A percentile compares a stretch with the other conserved stretches of the same genome.
Evolutionary conservation across 2,888 invertebrate species (phyloP).

Genomic region (Villa cingulata): DNA sequence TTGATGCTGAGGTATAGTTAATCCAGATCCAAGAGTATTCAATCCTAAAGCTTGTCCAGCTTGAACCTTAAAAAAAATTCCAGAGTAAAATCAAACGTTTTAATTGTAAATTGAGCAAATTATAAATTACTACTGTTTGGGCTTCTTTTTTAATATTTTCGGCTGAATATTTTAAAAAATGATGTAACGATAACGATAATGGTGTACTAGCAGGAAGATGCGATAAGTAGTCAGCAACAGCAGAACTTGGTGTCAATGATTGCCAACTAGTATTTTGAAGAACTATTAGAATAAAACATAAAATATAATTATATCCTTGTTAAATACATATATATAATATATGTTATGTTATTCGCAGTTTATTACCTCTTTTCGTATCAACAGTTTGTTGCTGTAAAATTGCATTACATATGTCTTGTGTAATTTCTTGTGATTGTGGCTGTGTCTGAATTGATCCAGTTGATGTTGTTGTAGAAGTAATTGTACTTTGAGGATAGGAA

Average conservation of each 20-base stretch:
- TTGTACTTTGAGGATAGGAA: conserved; percentile 25
- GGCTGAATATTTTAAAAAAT: conserved; percentile 70
- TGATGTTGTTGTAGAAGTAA: conserved; percentile 21
- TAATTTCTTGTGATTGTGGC: conserved; percentile 32
- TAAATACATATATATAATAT: neutral
- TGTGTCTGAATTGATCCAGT: conserved; percentile 22
- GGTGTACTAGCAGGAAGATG: conserved; percentile 59
- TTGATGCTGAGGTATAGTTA: conserved; percentile 12
- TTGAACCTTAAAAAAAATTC: conserved; percentile 9
- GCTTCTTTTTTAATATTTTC: conserved; percentile 62
- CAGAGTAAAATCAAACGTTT: neutral
- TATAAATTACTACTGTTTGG: conserved; percentile 21
- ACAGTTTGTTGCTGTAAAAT: conserved; percentile 33
- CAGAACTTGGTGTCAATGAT: conserved; percentile 51
- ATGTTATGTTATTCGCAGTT: neutral
- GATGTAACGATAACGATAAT: conserved; percentile 66
- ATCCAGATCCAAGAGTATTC: conserved; percentile 6
- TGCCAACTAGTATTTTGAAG: conserved; percentile 37
- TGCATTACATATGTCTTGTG: conserved; percentile 35
- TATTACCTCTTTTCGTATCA: conserved; percentile 26
- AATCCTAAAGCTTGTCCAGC: conserved; percentile 7
- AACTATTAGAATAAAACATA: conserved; percentile 16
- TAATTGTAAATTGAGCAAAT: too few species aligned
- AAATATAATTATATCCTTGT: neutral
- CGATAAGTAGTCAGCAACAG: conserved; percentile 73